Conservation (phyloP, 2,888 invertebrate species). For the Eumacrocentrus americanus region DNA sequence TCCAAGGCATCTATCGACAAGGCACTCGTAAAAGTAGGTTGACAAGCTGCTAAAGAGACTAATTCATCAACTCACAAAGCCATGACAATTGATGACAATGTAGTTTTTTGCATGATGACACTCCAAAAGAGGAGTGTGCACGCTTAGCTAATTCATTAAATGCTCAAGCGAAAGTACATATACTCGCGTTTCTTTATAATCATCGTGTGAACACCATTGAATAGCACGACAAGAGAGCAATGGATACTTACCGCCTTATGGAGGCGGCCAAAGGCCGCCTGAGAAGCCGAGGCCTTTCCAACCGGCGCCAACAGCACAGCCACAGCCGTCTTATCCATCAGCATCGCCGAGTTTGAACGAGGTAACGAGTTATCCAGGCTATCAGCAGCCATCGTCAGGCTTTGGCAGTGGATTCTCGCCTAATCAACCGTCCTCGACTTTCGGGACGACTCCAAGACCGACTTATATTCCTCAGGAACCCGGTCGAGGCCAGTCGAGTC, state of each 20-base stretch:
- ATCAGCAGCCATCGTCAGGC: slow-evolving; percentile 51
- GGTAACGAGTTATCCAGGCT: slow-evolving; percentile 44
- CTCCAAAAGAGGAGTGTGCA: neutral
- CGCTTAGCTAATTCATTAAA: neutral
- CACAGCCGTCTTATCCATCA: slow-evolving; percentile 54
- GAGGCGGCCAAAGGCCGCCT: slow-evolving; percentile 63
- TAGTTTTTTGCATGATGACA: neutral
- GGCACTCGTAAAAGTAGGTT: slow-evolving; percentile 65
- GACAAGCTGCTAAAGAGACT: neutral
- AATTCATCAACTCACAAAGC: neutral
- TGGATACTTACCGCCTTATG: slow-evolving; percentile 67
- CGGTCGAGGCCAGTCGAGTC: slow-evolving; percentile 43
- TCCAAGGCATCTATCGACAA: slow-evolving; percentile 74
- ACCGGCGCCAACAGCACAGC: slow-evolving; percentile 56
- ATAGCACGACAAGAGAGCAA: slow-evolving; percentile 69
- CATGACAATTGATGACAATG: neutral
- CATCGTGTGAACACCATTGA: slow-evolving; percentile 40
- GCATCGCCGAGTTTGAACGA: slow-evolving; percentile 46
- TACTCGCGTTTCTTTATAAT: neutral
- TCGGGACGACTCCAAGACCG: slow-evolving; percentile 41
- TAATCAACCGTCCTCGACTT: slow-evolving; percentile 41
- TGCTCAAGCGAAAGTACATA: slow-evolving; percentile 4
- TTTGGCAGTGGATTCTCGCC: slow-evolving; percentile 43
- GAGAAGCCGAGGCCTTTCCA: slow-evolving; percentile 76
- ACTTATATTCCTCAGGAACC: slow-evolving; percentile 43